Evolutionary conservation across 2,113 vertebrate genomes (phyloP).

Genomic region (Crotalus helleri): DNA sequence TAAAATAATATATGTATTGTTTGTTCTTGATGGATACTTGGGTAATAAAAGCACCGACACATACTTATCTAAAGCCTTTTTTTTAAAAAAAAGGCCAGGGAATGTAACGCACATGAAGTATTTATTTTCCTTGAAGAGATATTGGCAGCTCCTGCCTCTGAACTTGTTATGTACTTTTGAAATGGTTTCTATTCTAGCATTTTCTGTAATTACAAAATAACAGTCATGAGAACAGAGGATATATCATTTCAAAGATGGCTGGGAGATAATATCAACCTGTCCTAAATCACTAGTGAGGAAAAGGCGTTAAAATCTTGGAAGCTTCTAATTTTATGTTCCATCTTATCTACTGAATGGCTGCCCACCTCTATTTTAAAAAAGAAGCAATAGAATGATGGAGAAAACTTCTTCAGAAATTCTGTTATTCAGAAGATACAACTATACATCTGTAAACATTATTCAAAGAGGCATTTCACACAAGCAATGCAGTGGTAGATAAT

Average conservation of each 20-base stretch:
- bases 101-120: neutral
- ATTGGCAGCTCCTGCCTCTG: neutral
- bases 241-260: neutral
- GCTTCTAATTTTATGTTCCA: neutral
- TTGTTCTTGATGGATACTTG: neutral
- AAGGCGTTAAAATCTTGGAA: neutral
- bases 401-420: neutral
- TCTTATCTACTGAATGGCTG: neutral
- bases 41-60: neutral
- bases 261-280: neutral
- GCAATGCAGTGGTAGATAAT: neutral
- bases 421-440: no score
- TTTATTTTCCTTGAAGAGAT: neutral
- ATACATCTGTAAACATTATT: neutral
- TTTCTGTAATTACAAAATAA: neutral
- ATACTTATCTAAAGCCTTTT: neutral
- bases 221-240: neutral
- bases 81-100: neutral
- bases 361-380: neutral
- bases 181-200: neutral
- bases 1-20: neutral
- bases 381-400: neutral
- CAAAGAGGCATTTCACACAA: neutral
- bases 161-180: neutral
- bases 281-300: neutral